Conservation (phyloP, 2,113 vertebrate genomes). For the Nesospiza acunhae region DNA sequence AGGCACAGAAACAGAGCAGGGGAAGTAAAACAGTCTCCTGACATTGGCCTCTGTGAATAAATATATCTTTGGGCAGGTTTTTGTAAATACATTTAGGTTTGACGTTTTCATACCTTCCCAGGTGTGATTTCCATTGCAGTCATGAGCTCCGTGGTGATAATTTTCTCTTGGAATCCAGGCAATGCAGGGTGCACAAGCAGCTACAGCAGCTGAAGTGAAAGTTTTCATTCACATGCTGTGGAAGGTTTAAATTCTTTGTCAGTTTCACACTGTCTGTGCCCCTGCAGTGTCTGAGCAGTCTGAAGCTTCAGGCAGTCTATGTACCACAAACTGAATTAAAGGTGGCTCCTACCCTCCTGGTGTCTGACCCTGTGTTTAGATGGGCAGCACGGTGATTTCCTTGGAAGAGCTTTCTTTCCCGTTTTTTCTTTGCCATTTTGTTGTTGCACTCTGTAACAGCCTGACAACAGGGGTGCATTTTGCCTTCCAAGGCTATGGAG, state of each 20-base stretch:
- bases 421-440: neutral
- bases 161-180: neutral
- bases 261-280: neutral
- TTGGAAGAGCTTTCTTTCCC: neutral
- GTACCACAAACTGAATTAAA: neutral
- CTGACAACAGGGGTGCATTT: neutral
- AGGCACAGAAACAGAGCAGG: neutral
- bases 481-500: neutral
- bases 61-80: accelerated
- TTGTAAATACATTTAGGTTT: neutral
- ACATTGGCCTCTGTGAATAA: neutral
- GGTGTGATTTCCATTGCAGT: neutral
- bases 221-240: neutral
- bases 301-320: neutral
- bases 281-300: neutral
- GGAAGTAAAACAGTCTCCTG: neutral
- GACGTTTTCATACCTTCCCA: accelerated
- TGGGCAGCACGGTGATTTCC: neutral
- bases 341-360: accelerated
- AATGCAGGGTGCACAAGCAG: neutral
- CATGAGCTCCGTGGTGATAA: accelerated
- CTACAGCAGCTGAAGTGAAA: neutral
- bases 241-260: too few species aligned
- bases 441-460: neutral
- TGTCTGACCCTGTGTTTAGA: neutral